Evolutionary conservation across 2,113 vertebrate genomes (phyloP), one percentile per base, ranked within the genome.

Genomic region (Bubalus kerabau): DNA sequence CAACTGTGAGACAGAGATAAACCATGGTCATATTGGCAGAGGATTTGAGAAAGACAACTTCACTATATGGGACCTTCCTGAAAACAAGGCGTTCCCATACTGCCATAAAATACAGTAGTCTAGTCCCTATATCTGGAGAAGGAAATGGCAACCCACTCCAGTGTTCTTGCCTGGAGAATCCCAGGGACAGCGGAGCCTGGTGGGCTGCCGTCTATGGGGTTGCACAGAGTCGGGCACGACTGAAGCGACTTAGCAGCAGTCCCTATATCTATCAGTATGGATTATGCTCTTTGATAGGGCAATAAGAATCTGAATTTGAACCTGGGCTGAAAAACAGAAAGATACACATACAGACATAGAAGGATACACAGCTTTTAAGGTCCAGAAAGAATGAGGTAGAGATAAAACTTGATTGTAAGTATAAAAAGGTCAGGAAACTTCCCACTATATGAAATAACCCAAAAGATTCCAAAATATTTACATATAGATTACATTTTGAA

Each of bases 401-500:
- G 80, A 50, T 2, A 93, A 96, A 71, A 91, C 5, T 19, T 9
- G 60, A 83, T 36, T 56, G 56, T 40, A 82, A 78, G 40, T 56
- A n/a, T 96, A 94, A 76, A 86, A 60, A 87, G 14, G 12, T 91
- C 2, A 84, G 56, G 80, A 92, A 89, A 78, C 28, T n/a, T 93
- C 52, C 40, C 16, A 71, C 56, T 59, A 21, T 93, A 74, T 71
- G 93, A 95, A 90, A 56, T 30, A 85, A 95, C 76, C 93, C 46
- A 95, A 97, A 91, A 93, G 36, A 95, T 91, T 54, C 54, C 50
- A 87, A 83, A 64, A 15, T 96, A 96, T 97, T 95, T 96, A 98
- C 82, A 97, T 87, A 57, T 2, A 62, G 48, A 28, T 36, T 80
- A 87, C 19, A 94, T 90, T 94, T 85, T 97, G 43, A 94, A 96